A percentile compares a stretch with the other conserved stretches of the same genome.
Conservation (phyloP, 2,113 vertebrate species). For the Leuciscus idus region DNA sequence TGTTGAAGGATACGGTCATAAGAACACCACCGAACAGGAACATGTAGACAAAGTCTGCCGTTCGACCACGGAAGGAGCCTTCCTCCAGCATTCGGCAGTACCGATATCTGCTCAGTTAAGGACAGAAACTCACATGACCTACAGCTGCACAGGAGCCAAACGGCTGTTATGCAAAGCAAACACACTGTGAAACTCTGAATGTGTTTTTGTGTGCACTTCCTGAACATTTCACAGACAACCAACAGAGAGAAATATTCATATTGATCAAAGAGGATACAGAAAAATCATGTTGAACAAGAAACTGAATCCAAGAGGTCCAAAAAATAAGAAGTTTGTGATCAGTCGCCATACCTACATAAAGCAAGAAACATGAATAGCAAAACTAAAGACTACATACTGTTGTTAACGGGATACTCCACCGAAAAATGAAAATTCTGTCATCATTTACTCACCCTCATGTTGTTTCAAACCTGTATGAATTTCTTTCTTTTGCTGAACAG, state of each 20-base stretch:
- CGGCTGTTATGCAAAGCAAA: slow-evolving; percentile 13
- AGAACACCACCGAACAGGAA: slow-evolving; percentile 97
- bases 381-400: background rate
- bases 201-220: background rate
- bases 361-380: slow-evolving; percentile 37
- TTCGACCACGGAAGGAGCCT: slow-evolving; percentile 95
- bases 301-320: slow-evolving; percentile 98
- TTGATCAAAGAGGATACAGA: slow-evolving; percentile 87
- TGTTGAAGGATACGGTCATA: slow-evolving; percentile 95
- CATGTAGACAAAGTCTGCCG: slow-evolving; percentile 99
- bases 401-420: too few relatives aligned
- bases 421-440: too few relatives aligned
- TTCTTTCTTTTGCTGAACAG: too few relatives aligned
- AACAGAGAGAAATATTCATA: background rate
- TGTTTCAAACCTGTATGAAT: too few relatives aligned
- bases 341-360: slow-evolving; percentile 88
- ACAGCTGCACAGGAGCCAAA: background rate
- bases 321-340: slow-evolving; percentile 98
- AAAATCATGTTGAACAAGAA: slow-evolving; percentile 99
- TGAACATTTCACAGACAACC: background rate
- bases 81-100: slow-evolving; percentile 99
- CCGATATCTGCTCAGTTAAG: slow-evolving; percentile 91
- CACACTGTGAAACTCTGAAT: background rate
- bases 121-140: slow-evolving; percentile 31
- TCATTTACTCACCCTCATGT: too few relatives aligned